Evolutionary conservation across 2,888 invertebrate genomes (phyloP).

Genomic region (Steinernema carpocapsae): DNA sequence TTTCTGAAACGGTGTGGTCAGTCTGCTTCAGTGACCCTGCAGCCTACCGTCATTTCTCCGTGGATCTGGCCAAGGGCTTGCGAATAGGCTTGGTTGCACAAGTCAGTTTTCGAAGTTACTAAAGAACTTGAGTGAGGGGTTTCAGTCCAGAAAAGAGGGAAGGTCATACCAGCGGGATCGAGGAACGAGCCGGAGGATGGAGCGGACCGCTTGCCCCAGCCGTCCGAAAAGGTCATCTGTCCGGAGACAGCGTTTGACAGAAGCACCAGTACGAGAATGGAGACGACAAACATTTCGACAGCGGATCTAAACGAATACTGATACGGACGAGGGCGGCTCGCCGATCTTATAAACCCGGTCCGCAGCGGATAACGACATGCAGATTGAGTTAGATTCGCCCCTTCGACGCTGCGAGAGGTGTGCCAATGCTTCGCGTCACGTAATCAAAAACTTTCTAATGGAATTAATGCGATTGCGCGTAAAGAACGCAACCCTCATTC

Average conservation of each 20-base stretch:
- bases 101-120: background rate
- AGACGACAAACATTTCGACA: constrained; percentile 2
- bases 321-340: background rate
- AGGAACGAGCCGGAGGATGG: constrained; percentile 17
- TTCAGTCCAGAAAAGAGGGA: background rate
- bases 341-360: constrained; percentile 16
- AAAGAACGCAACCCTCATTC: constrained; percentile 3
- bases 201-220: constrained; percentile 48
- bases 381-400: background rate
- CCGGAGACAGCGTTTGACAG: constrained; percentile 16
- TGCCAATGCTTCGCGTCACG: background rate
- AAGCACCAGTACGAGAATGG: constrained; percentile 6
- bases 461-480: constrained; percentile 4
- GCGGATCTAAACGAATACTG: constrained; percentile 9
- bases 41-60: constrained; percentile 22
- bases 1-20: constrained; percentile 10
- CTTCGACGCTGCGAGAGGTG: background rate
- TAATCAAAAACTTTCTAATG: constrained; percentile 30
- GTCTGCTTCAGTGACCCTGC: background rate
- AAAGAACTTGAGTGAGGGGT: background rate
- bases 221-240: constrained; percentile 51
- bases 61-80: constrained; percentile 14
- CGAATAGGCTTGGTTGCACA: constrained; percentile 27
- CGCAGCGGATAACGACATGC: constrained; percentile 29
- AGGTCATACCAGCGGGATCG: constrained; percentile 1